Conservation (phyloP, 1,140 invertebrate species). For the Eubasilissa regina region DNA sequence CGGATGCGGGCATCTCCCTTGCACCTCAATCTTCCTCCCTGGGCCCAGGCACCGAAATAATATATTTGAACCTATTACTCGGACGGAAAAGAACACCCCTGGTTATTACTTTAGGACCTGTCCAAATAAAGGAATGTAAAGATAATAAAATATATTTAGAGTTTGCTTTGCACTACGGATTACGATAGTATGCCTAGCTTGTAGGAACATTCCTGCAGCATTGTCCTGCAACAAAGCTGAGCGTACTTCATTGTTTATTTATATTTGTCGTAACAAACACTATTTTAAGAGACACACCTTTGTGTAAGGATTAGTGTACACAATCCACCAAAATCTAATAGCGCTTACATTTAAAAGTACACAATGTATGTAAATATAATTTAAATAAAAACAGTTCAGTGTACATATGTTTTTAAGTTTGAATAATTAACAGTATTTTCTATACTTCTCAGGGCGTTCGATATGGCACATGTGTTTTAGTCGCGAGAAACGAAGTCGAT, state of each 20-base stretch:
- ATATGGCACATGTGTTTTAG: neutral
- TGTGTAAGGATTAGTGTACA: slow-evolving; percentile 39
- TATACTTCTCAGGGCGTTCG: neutral
- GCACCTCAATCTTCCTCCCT: slow-evolving; percentile 23
- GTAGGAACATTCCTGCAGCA: slow-evolving; percentile 26
- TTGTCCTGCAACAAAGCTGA: slow-evolving; percentile 35
- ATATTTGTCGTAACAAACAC: slow-evolving; percentile 39
- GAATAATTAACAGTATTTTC: slow-evolving; percentile 26
- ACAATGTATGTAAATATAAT: slow-evolving; percentile 42
- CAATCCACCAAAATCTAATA: slow-evolving; percentile 25
- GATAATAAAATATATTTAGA: slow-evolving; percentile 57
- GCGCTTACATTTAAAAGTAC: slow-evolving; percentile 21
- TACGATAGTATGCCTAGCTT: slow-evolving; percentile 24
- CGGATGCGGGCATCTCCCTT: slow-evolving; percentile 10
- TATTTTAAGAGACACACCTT: slow-evolving; percentile 31
- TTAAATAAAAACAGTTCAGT: slow-evolving; percentile 31
- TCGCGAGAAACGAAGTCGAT: no score
- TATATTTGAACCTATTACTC: slow-evolving; percentile 56
- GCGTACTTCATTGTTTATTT: slow-evolving; percentile 36
- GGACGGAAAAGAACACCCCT: slow-evolving; percentile 47
- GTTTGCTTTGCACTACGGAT: slow-evolving; percentile 46
- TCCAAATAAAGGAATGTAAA: slow-evolving; percentile 58
- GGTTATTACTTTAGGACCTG: slow-evolving; percentile 56
- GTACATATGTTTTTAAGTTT: neutral
- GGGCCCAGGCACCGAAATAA: slow-evolving; percentile 54